phyloP scores from a whole-genome alignment of 2,888 invertebrate genomes.

The Aleiodes testaceus region DNA sequence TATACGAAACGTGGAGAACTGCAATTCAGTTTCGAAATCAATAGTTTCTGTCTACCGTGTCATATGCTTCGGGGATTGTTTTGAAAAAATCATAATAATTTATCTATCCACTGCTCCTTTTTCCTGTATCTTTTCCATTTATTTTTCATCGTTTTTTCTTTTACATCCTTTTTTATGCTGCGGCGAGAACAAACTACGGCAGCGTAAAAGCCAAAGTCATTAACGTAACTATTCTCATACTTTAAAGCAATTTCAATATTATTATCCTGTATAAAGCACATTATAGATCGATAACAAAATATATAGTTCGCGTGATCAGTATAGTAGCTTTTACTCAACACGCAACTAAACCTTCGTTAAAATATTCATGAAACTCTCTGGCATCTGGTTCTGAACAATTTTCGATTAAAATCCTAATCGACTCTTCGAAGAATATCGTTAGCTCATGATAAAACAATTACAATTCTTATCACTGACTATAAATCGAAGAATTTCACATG shows the following conservation, averaged over 20 bases:
- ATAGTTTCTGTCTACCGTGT: conserved; percentile 30
- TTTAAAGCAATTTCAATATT: conserved; percentile 5
- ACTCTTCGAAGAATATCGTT: conserved; percentile 9
- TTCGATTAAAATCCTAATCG: conserved; percentile 37
- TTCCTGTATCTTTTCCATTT: background rate
- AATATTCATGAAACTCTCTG: conserved; percentile 36
- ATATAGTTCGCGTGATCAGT: conserved; percentile 38
- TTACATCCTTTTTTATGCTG: too few relatives aligned
- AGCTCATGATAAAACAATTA: conserved; percentile 8
- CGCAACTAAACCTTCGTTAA: conserved; percentile 35
- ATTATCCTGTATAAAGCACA: background rate
- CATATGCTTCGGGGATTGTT: conserved; percentile 33
- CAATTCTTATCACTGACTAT: background rate
- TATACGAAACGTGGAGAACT: background rate
- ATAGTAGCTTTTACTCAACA: conserved; percentile 25
- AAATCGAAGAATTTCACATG: background rate
- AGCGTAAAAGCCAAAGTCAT: conserved; percentile 11
- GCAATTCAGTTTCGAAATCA: conserved; percentile 21
- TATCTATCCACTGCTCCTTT: conserved; percentile 5
- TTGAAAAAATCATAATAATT: conserved; percentile 23
- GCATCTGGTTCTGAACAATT: conserved; percentile 22
- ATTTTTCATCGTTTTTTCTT: background rate
- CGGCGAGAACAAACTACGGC: background rate
- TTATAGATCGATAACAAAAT: conserved; percentile 37
- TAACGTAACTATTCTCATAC: background rate